Percentiles rank a stretch among this genome's conserved stretches.
Evolutionary conservation across 2,113 vertebrate genomes (phyloP).

Genomic region (Rhegmatorhina hoffmannsi): DNA sequence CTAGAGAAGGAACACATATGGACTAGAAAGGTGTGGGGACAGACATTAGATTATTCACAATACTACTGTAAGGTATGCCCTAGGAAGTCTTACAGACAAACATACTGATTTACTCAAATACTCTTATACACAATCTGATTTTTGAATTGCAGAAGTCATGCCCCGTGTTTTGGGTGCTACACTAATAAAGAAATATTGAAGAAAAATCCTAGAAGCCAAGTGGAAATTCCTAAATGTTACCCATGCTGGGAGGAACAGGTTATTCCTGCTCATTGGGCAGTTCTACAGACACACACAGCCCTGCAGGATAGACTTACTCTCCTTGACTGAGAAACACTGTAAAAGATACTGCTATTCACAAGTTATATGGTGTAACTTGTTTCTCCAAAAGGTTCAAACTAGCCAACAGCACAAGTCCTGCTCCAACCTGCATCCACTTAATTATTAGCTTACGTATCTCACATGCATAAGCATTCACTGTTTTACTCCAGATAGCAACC

Average conservation of each 20-base stretch:
- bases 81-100: neutral
- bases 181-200: neutral
- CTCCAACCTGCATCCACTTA: neutral
- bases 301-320: neutral
- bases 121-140: neutral
- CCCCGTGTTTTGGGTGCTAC: neutral
- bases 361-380: neutral
- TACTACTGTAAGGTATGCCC: neutral
- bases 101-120: neutral
- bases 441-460: neutral
- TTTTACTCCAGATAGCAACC: neutral
- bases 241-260: neutral
- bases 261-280: neutral
- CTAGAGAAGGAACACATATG: neutral
- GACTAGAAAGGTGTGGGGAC: neutral
- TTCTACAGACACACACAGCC: neutral
- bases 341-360: constrained; percentile 13
- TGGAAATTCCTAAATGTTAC: neutral
- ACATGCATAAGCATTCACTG: neutral
- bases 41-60: neutral
- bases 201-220: neutral
- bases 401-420: neutral
- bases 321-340: neutral
- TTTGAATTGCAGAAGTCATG: neutral
- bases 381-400: neutral